Conservation (phyloP, 2,113 vertebrate species). For the Miniopterus natalensis region DNA sequence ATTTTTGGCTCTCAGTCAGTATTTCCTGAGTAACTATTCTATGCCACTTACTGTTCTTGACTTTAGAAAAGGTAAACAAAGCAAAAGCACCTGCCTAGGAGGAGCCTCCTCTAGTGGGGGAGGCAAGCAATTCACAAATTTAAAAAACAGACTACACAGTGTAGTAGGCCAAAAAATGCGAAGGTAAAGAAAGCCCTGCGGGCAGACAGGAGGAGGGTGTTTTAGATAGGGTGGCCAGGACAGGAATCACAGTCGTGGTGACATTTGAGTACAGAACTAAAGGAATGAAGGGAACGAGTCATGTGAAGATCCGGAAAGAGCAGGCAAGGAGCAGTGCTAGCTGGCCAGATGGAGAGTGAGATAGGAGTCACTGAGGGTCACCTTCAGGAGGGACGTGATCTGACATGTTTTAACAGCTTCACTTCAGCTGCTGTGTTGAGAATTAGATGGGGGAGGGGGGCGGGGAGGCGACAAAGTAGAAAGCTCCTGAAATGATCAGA, state of each 20-base stretch:
- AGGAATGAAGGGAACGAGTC: background rate
- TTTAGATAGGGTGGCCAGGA: background rate
- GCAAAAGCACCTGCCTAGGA: background rate
- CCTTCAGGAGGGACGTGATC: background rate
- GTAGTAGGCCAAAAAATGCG: background rate
- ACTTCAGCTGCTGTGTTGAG: background rate
- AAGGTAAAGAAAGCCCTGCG: background rate
- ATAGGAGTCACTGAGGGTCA: background rate
- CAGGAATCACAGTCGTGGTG: background rate
- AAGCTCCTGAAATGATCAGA: background rate
- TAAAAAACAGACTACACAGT: background rate
- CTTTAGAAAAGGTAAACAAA: conserved; percentile 29
- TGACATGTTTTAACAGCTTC: background rate
- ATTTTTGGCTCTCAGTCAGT: background rate
- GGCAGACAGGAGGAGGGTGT: background rate
- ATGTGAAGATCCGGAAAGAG: background rate
- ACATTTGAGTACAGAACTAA: background rate
- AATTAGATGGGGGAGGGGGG: too few relatives aligned
- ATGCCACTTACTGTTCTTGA: background rate
- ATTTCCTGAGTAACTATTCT: background rate
- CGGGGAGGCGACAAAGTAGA: background rate
- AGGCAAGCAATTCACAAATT: conserved; percentile 3
- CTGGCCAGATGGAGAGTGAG: background rate
- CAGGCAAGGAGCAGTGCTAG: background rate
- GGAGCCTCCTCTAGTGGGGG: background rate